phyloP scores from a whole-genome alignment of 2,113 vertebrate species.

The Strix uralensis region DNA sequence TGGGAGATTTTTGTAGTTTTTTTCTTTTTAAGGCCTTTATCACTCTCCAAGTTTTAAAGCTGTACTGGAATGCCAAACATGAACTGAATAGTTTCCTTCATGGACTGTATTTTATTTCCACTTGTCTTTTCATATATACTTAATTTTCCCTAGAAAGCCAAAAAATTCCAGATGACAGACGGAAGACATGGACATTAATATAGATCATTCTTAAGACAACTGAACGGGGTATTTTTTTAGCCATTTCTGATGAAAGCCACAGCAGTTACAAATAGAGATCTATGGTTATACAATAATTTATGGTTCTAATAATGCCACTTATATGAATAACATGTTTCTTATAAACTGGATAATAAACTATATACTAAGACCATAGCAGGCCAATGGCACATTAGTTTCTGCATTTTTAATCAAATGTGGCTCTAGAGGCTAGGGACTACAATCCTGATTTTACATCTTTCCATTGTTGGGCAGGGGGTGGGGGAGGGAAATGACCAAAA shows the following conservation, averaged over 20 bases:
- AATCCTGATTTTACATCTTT: not conserved
- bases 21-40: not conserved
- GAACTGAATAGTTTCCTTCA: not conserved
- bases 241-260: slow-evolving; percentile 19
- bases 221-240: not conserved
- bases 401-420: slow-evolving; percentile 54
- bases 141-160: not conserved
- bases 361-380: not conserved
- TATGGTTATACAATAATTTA: slow-evolving; percentile 25
- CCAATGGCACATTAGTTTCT: not conserved
- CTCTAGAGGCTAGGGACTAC: not conserved
- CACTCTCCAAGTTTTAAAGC: not conserved
- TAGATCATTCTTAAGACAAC: slow-evolving; percentile 6
- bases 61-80: not conserved
- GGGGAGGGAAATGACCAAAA: not conserved
- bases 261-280: not conserved
- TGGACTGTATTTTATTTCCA: not conserved
- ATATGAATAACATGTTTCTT: slow-evolving; percentile 58
- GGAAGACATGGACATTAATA: slow-evolving; percentile 33
- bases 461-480: not conserved
- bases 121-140: not conserved
- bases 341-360: slow-evolving; percentile 54
- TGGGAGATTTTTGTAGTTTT: not conserved
- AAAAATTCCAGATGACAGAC: not conserved
- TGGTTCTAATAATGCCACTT: slow-evolving; percentile 54